These are phyloP conservation scores for Chrysina gloriosa DNA, from an alignment of 2,888 invertebrate species.

Conservation along the genomic window DNA sequence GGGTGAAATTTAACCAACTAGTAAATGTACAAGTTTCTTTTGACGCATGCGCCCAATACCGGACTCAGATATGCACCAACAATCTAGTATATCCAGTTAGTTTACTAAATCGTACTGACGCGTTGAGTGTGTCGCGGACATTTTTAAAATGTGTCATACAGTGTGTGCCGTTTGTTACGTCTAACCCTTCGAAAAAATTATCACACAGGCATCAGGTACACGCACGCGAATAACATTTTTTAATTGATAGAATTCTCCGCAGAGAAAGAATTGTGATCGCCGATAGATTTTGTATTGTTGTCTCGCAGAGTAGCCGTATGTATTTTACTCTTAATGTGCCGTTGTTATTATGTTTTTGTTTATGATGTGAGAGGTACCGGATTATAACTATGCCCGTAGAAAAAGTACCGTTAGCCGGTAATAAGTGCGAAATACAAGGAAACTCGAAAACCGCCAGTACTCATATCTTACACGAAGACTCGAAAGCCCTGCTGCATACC, in stretches of 20 bases:
- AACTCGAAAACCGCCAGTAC: conserved; percentile 30
- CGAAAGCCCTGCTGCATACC: conserved; percentile 23
- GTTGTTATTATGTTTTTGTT: conserved; percentile 32
- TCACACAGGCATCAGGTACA: neutral
- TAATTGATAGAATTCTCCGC: conserved; percentile 5
- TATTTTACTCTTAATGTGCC: conserved; percentile 28
- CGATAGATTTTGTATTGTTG: neutral
- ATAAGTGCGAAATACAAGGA: conserved; percentile 36
- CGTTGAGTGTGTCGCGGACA: conserved; percentile 9
- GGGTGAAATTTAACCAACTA: conserved; percentile 36
- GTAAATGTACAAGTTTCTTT: conserved; percentile 33
- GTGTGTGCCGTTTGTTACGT: conserved; percentile 33
- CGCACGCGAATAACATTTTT: neutral
- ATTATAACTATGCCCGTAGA: conserved; percentile 31
- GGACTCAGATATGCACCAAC: conserved; percentile 27
- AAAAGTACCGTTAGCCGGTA: conserved; percentile 26
- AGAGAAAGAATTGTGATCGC: neutral
- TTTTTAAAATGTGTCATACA: conserved; percentile 33
- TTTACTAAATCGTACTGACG: conserved; percentile 19
- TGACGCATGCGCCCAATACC: conserved; percentile 2
- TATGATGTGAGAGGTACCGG: conserved; percentile 28
- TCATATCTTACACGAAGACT: conserved; percentile 28
- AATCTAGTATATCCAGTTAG: conserved; percentile 35
- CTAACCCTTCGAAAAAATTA: conserved; percentile 7
- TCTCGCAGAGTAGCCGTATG: conserved; percentile 15